phyloP scores from a whole-genome alignment of 2,888 invertebrate genomes.

The Caenorhabditis angaria region DNA sequence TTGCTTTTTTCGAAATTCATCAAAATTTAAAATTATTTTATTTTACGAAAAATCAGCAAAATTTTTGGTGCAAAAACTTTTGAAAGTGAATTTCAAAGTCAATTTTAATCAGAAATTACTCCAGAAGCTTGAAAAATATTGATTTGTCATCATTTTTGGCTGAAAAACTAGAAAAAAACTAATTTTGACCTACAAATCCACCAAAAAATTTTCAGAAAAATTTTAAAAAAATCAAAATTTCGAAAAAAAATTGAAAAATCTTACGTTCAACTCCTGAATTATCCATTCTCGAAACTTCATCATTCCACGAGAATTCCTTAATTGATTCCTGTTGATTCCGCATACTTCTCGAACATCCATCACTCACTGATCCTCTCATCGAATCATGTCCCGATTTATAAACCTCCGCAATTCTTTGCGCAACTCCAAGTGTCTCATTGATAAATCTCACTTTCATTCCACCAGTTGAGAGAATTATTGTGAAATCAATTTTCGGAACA shows the following conservation, averaged over 20 bases:
- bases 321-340: slow-evolving; percentile 46
- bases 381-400: slow-evolving; percentile 41
- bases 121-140: too few species aligned
- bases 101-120: too few species aligned
- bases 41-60: too few species aligned
- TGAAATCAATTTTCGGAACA: slow-evolving; percentile 64
- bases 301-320: slow-evolving; percentile 43
- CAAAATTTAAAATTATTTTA: too few species aligned
- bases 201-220: neutral
- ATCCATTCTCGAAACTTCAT: slow-evolving; percentile 34
- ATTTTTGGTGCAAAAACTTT: too few species aligned
- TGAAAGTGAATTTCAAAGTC: neutral
- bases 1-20: too few species aligned
- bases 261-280: slow-evolving; percentile 35
- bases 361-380: slow-evolving; percentile 38
- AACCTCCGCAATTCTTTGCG: slow-evolving; percentile 33
- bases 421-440: slow-evolving; percentile 47
- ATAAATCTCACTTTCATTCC: slow-evolving; percentile 60
- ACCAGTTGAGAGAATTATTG: slow-evolving; percentile 63
- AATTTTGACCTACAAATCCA: too few species aligned
- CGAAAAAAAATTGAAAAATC: slow-evolving; percentile 10
- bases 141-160: too few species aligned
- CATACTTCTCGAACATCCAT: slow-evolving; percentile 51
- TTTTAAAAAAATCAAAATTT: neutral
- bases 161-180: neutral